These are phyloP conservation scores for Thripadectes ignobilis DNA, from an alignment of 2,797 vertebrate genomes.

Conservation along the genomic window DNA sequence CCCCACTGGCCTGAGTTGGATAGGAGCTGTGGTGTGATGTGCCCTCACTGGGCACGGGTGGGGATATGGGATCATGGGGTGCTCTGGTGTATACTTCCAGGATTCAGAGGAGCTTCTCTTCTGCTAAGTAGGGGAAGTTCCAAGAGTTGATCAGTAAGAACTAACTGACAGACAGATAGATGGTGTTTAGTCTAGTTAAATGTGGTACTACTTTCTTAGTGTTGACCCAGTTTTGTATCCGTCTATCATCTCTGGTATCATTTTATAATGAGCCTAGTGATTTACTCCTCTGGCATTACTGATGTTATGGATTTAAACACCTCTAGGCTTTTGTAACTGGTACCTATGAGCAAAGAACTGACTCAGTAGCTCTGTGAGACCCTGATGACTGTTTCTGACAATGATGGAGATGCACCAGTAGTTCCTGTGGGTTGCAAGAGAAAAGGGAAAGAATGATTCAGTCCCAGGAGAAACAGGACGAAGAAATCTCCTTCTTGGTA, in stretches of 20 bases:
- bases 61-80: neutral
- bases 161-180: neutral
- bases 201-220: neutral
- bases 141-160: neutral
- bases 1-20: neutral
- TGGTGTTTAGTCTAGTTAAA: neutral
- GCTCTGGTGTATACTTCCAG: neutral
- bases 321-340: neutral
- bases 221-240: neutral
- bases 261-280: neutral
- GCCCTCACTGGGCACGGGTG: accelerated
- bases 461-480: neutral
- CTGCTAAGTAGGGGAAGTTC: neutral
- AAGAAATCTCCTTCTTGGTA: neutral
- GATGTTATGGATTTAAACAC: neutral
- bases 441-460: neutral
- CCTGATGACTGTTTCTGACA: neutral
- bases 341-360: neutral
- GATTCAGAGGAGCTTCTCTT: neutral
- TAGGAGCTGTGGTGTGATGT: neutral
- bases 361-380: neutral
- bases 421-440: neutral
- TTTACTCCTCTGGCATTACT: neutral
- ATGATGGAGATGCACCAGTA: neutral
- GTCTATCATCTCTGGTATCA: neutral